Evolutionary conservation across 2,888 invertebrate genomes (phyloP).

Genomic region (Drosophila quinaria): DNA sequence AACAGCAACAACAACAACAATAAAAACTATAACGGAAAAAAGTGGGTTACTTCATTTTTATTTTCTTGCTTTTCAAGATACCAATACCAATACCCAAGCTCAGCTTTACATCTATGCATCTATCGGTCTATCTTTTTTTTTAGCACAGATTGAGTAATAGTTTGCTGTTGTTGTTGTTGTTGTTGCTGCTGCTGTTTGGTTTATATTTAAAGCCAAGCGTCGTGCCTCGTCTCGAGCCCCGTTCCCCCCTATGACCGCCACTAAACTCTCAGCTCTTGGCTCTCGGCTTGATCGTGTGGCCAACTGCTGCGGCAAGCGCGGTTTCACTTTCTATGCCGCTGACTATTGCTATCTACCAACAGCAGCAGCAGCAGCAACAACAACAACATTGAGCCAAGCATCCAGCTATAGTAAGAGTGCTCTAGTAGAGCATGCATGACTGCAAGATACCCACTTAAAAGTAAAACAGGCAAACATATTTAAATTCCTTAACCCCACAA

Average conservation of each 20-base stretch:
- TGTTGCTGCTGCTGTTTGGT: slow-evolving; percentile 63
- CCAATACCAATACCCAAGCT: slow-evolving; percentile 32
- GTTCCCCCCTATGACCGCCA: slow-evolving; percentile 6
- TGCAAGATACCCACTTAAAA: not conserved
- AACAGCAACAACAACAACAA: slow-evolving; percentile 46
- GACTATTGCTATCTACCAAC: slow-evolving; percentile 74
- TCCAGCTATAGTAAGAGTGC: slow-evolving; percentile 42
- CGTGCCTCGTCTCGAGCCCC: slow-evolving; percentile 28
- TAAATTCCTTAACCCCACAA: no score
- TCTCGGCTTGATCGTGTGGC: slow-evolving; percentile 63
- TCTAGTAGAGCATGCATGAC: slow-evolving; percentile 15
- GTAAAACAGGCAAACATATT: not conserved
- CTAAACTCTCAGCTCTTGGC: slow-evolving; percentile 27
- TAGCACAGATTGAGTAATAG: slow-evolving; percentile 81
- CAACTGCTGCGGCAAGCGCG: slow-evolving; percentile 66
- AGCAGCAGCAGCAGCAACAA: slow-evolving; percentile 48
- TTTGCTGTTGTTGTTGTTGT: slow-evolving; percentile 57
- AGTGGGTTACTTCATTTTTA: slow-evolving; percentile 79
- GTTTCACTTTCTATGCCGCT: slow-evolving; percentile 79
- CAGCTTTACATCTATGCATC: slow-evolving; percentile 65
- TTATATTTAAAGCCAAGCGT: slow-evolving; percentile 72
- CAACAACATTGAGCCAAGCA: slow-evolving; percentile 52
- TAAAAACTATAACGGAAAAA: slow-evolving; percentile 70
- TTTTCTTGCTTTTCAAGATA: slow-evolving; percentile 69
- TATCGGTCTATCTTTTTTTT: slow-evolving; percentile 74